Evolutionary conservation across 2,797 vertebrate species (phyloP).

Genomic region (Novumbra hubbsi): DNA sequence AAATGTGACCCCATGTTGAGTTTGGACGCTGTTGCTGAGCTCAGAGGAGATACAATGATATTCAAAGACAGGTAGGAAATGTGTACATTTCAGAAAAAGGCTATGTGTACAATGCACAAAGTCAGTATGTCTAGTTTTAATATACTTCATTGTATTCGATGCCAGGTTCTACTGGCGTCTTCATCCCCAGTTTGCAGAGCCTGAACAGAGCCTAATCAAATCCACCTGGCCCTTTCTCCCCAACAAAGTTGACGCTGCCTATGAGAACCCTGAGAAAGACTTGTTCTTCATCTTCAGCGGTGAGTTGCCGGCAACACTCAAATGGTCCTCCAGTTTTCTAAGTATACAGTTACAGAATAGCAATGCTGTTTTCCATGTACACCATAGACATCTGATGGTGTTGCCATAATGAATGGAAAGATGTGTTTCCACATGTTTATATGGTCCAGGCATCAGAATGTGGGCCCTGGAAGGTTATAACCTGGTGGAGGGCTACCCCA

Average conservation of each 20-base stretch:
- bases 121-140: background rate
- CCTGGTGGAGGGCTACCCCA: constrained; percentile 87
- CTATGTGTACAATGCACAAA: background rate
- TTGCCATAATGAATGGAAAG: background rate
- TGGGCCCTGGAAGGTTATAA: constrained; percentile 93
- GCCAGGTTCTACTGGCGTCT: constrained; percentile 93
- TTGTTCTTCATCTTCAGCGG: constrained; percentile 75
- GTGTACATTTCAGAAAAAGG: background rate
- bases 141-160: background rate
- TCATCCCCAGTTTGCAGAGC: constrained; percentile 87
- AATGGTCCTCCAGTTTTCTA: background rate
- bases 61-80: constrained; percentile 91
- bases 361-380: background rate
- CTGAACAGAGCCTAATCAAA: constrained; percentile 82
- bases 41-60: constrained; percentile 90
- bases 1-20: constrained; percentile 85
- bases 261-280: constrained; percentile 85
- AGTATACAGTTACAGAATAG: background rate
- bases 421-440: background rate
- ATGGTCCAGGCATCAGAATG: constrained; percentile 83
- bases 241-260: constrained; percentile 89
- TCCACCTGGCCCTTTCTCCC: constrained; percentile 92
- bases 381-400: background rate
- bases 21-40: constrained; percentile 90
- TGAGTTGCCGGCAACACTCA: constrained; percentile 40